These are phyloP conservation scores for Periophthalmodon schlosseri DNA, from an alignment of 2,113 vertebrate genomes.

Conservation along the genomic window DNA sequence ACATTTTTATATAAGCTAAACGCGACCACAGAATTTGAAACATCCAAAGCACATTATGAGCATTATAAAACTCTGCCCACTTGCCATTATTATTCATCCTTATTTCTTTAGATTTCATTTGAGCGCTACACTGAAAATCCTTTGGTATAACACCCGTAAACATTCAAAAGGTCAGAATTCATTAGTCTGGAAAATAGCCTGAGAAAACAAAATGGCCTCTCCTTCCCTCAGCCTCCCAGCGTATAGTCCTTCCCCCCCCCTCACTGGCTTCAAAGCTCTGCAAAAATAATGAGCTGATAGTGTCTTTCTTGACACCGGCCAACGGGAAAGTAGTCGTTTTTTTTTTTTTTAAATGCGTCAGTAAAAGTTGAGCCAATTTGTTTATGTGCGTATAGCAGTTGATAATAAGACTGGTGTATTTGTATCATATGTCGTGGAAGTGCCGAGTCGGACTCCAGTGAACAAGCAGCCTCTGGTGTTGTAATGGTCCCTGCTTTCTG, in stretches of 20 bases:
- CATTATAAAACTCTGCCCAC: no score
- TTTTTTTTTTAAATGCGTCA: neutral
- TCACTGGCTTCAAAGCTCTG: slow-evolving; percentile 46
- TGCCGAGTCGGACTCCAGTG: neutral
- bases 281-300: slow-evolving; percentile 66
- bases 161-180: slow-evolving; percentile 63
- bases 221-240: slow-evolving; percentile 14
- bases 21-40: no score
- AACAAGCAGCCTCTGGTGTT: slow-evolving; percentile 18
- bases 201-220: slow-evolving; percentile 32
- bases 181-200: slow-evolving; percentile 50
- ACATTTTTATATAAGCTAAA: no score
- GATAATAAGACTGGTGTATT: slow-evolving; percentile 13
- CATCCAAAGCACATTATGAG: no score
- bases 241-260: slow-evolving; percentile 6
- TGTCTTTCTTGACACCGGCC: slow-evolving; percentile 38
- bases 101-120: neutral
- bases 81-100: slow-evolving; percentile 7
- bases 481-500: neutral
- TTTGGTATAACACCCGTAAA: slow-evolving; percentile 35
- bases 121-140: slow-evolving; percentile 23
- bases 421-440: neutral
- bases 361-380: slow-evolving; percentile 9
- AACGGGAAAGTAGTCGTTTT: slow-evolving; percentile 4
- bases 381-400: neutral